Percentiles rank a stretch among this genome's conserved stretches.
phyloP scores from a whole-genome alignment of 2,797 vertebrate genomes.

The Artibeus lituratus region DNA sequence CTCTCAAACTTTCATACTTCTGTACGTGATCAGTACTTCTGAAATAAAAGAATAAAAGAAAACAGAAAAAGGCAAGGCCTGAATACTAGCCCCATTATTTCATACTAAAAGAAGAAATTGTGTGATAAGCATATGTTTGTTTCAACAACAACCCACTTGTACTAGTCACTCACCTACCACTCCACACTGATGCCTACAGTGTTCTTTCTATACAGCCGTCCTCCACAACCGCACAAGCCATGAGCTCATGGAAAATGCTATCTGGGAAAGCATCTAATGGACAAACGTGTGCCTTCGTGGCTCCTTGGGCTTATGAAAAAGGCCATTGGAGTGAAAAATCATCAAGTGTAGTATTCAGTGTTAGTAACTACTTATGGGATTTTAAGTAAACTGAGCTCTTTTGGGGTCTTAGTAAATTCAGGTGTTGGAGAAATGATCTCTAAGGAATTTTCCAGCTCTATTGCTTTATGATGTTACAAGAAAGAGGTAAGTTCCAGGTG shows the following conservation, averaged over 20 bases:
- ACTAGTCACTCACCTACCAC: background rate
- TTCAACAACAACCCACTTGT: background rate
- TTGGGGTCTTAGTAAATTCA: background rate
- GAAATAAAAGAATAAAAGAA: background rate
- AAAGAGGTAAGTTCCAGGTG: background rate
- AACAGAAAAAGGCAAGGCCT: background rate
- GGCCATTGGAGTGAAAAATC: background rate
- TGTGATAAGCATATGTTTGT: background rate
- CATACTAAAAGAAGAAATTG: background rate
- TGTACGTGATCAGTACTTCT: background rate
- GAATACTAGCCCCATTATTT: background rate
- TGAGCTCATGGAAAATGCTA: background rate
- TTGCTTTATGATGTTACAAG: background rate
- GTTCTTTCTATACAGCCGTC: rapidly evolving
- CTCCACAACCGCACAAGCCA: background rate
- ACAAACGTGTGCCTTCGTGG: background rate
- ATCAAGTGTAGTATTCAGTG: background rate
- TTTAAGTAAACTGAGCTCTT: background rate
- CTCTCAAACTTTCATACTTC: background rate
- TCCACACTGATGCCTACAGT: background rate
- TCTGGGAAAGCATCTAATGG: background rate
- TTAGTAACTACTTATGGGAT: background rate
- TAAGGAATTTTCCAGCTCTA: background rate
- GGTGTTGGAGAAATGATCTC: background rate
- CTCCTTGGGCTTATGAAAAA: background rate